phyloP scores from a whole-genome alignment of 2,888 invertebrate species.

The Coenonympha glycerion region DNA sequence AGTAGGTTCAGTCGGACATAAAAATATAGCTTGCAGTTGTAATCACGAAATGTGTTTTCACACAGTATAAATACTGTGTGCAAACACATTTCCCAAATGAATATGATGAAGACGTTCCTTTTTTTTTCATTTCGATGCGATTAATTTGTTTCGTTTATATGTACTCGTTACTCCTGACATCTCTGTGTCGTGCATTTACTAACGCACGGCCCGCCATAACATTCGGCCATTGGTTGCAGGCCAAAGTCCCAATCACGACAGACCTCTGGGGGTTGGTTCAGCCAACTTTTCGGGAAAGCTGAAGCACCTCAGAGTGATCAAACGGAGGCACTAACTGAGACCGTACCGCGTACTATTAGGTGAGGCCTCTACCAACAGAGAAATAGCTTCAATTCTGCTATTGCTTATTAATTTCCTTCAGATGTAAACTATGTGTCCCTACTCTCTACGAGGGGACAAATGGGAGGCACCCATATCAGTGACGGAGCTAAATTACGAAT shows the following conservation, averaged over 20 bases:
- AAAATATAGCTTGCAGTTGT: neutral
- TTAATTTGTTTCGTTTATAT: neutral
- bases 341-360: conserved; percentile 68
- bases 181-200: conserved; percentile 20
- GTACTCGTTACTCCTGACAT: neutral
- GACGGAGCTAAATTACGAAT: too few relatives aligned
- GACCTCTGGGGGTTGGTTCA: conserved; percentile 78
- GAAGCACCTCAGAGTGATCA: conserved; percentile 50
- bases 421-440: too few relatives aligned
- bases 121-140: too few relatives aligned
- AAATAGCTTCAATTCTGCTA: neutral
- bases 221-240: conserved; percentile 65
- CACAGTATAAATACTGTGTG: too few relatives aligned
- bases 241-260: conserved; percentile 58
- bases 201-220: conserved; percentile 38
- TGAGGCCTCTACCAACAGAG: conserved; percentile 46
- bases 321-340: conserved; percentile 44
- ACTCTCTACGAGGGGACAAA: too few relatives aligned
- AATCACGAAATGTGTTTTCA: too few relatives aligned
- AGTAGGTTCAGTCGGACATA: too few relatives aligned
- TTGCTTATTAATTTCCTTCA: too few relatives aligned
- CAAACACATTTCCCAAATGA: too few relatives aligned
- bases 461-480: too few relatives aligned
- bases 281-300: conserved; percentile 75
- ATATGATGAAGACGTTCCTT: too few relatives aligned